phyloP scores from a whole-genome alignment of 2,113 vertebrate genomes.

The Poicephalus gulielmi region DNA sequence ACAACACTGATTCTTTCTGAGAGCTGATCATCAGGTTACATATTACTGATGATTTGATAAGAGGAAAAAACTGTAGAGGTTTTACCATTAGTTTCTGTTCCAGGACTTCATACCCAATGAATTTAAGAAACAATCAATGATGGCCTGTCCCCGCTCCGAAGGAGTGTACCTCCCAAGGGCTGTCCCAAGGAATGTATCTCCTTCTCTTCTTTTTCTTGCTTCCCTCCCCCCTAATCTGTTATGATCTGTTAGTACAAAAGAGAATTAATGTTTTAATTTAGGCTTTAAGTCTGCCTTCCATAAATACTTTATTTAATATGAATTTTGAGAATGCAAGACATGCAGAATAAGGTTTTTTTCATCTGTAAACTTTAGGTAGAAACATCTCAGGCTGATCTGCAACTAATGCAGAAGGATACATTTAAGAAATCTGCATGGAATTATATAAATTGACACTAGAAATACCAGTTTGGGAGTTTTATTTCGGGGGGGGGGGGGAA shows the following conservation, averaged over 20 bases:
- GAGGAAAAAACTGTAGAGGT: neutral
- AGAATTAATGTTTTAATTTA: conserved; percentile 17
- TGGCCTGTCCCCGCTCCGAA: neutral
- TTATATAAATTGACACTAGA: neutral
- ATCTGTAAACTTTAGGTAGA: neutral
- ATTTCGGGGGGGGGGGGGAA: neutral
- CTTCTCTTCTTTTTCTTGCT: neutral
- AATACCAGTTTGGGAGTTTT: neutral
- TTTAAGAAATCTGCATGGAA: neutral
- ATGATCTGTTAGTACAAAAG: neutral
- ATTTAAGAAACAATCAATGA: neutral
- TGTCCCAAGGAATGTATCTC: neutral
- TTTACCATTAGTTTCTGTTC: neutral
- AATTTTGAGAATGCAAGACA: neutral
- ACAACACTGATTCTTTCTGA: neutral
- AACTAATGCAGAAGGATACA: neutral
- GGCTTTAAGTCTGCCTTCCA: neutral
- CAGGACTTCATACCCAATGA: neutral
- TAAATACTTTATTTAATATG: neutral
- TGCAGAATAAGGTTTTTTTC: neutral
- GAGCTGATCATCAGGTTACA: neutral
- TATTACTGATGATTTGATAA: neutral
- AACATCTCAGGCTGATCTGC: neutral
- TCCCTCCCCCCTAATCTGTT: neutral
- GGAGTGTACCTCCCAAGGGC: neutral